Evolutionary conservation across 2,888 invertebrate species (phyloP).

Genomic region (Orthosia incerta): DNA sequence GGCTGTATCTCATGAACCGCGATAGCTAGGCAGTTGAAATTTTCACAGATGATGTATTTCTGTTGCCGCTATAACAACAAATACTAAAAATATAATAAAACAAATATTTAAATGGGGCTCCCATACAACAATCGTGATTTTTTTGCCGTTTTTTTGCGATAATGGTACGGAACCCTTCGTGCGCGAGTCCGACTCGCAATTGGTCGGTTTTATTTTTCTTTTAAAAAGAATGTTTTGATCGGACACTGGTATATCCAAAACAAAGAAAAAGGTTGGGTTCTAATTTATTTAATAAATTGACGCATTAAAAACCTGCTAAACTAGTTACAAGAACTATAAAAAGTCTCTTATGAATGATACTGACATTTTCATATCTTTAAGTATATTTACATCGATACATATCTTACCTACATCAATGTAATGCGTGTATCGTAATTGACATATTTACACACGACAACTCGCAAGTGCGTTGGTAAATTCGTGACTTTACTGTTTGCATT

Average conservation of each 20-base stretch:
- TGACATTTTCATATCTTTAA: background rate
- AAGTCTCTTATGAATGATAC: constrained; percentile 1
- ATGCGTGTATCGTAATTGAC: constrained; percentile 17
- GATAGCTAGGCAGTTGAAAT: too few relatives aligned
- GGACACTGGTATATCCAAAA: background rate
- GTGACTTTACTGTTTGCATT: constrained; percentile 60
- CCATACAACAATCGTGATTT: too few relatives aligned
- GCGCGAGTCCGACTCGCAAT: too few relatives aligned
- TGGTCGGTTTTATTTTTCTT: too few relatives aligned
- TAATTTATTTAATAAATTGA: background rate
- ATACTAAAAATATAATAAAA: too few relatives aligned
- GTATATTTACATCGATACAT: background rate
- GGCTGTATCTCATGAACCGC: too few relatives aligned
- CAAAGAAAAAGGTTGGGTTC: background rate
- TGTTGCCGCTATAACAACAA: too few relatives aligned
- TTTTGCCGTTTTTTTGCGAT: too few relatives aligned
- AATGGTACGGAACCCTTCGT: too few relatives aligned
- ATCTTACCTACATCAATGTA: background rate
- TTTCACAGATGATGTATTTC: too few relatives aligned
- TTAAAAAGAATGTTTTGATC: background rate
- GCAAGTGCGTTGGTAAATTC: constrained; percentile 41
- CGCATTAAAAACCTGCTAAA: background rate
- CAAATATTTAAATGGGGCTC: too few relatives aligned
- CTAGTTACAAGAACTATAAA: background rate
- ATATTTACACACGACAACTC: constrained; percentile 9